Conservation (phyloP, 2,888 invertebrate genomes). For the Lepidochrysops patricia region DNA sequence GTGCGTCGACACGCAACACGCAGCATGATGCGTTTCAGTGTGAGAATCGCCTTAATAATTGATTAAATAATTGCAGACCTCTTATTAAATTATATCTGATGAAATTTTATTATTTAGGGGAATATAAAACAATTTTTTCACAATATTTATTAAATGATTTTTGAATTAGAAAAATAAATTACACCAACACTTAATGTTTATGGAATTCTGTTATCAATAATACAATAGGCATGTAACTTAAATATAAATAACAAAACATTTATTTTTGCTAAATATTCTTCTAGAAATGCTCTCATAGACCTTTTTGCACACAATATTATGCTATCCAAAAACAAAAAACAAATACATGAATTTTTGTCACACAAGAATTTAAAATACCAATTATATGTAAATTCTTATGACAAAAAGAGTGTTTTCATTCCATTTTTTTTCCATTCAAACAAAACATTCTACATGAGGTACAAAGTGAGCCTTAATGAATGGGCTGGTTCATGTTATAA, state of each 20-base stretch:
- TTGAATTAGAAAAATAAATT: conserved; percentile 12
- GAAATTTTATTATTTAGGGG: background rate
- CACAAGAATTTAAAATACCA: background rate
- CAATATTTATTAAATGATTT: conserved; percentile 1
- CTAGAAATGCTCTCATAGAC: conserved; percentile 1
- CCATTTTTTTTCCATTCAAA: too few species aligned
- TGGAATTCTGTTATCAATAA: conserved; percentile 8
- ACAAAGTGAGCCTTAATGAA: conserved; percentile 10
- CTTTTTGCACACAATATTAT: background rate
- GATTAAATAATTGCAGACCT: too few species aligned
- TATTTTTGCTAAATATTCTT: conserved; percentile 4
- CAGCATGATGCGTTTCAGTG: too few species aligned
- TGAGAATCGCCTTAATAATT: too few species aligned
- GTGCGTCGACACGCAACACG: too few species aligned
- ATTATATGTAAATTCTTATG: background rate
- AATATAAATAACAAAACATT: background rate
- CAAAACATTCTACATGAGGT: conserved; percentile 12
- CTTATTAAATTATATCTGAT: background rate
- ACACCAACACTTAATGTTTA: background rate
- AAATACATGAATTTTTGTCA: background rate
- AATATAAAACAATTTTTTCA: background rate
- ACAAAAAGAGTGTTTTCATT: background rate
- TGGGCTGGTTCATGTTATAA: background rate
- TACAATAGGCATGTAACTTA: conserved; percentile 4
- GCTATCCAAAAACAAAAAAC: background rate